Conservation (phyloP, 2,113 vertebrate species). For the Dicaeum eximium region DNA sequence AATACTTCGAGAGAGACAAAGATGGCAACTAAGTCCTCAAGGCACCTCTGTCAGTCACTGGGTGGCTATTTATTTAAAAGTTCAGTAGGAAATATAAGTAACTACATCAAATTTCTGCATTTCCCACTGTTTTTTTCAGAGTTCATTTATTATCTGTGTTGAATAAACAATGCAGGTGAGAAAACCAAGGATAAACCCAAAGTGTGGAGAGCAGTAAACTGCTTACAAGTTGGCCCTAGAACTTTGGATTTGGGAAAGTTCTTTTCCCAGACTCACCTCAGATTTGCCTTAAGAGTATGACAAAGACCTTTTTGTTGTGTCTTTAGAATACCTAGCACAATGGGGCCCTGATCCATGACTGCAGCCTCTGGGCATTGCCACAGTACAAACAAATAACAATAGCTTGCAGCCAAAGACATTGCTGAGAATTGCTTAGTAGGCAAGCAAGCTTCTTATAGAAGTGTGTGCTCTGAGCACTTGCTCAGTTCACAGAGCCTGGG, state of each 20-base stretch:
- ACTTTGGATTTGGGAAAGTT: constrained; percentile 1
- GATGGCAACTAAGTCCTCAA: not conserved
- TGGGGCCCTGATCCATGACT: constrained; percentile 31
- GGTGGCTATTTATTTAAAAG: not conserved
- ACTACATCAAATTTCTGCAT: not conserved
- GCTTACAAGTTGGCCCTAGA: not conserved
- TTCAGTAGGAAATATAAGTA: not conserved
- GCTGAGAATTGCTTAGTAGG: constrained; percentile 51
- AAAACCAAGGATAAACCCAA: constrained; percentile 3
- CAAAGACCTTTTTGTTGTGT: constrained; percentile 58
- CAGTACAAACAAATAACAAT: constrained; percentile 56
- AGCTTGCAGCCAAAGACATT: constrained; percentile 46
- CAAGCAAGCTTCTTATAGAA: constrained; percentile 58
- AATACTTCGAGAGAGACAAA: not conserved
- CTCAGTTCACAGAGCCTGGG: constrained; percentile 30
- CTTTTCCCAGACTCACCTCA: constrained; percentile 37
- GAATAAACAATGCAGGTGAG: not conserved
- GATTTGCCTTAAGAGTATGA: constrained; percentile 24
- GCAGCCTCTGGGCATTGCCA: constrained; percentile 50
- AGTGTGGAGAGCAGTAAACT: not conserved
- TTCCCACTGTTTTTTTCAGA: not conserved
- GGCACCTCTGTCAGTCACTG: not conserved
- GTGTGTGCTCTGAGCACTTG: constrained; percentile 26
- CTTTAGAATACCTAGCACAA: constrained; percentile 45
- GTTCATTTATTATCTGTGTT: not conserved